These are phyloP conservation scores for Eupeodes luniger DNA, from an alignment of 2,888 invertebrate genomes.

Conservation along the genomic window DNA sequence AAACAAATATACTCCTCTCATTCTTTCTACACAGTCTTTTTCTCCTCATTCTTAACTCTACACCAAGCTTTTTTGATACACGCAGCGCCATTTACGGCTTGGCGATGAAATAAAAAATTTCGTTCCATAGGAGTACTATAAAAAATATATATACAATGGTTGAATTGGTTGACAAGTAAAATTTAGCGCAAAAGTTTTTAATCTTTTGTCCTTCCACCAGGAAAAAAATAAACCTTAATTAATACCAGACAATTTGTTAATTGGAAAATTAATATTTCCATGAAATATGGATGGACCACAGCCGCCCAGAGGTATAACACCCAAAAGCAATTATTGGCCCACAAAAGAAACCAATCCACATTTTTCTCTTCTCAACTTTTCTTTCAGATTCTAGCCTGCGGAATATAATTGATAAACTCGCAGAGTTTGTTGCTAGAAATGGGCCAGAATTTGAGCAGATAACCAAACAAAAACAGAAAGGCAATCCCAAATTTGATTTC, in stretches of 20 bases:
- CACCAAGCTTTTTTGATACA: too few species aligned
- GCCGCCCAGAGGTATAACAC: conserved; percentile 72
- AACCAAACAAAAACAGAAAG: conserved; percentile 99
- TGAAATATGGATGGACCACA: conserved; percentile 74
- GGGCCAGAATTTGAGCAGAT: conserved; percentile 99
- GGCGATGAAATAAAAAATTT: too few species aligned
- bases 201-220: background rate
- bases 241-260: conserved; percentile 18
- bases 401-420: conserved; percentile 99
- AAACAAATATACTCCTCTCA: too few species aligned
- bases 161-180: conserved; percentile 65
- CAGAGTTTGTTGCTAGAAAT: conserved; percentile 99
- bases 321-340: background rate
- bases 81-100: too few species aligned
- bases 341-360: conserved; percentile 5
- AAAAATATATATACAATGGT: too few species aligned
- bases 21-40: too few species aligned
- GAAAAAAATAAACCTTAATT: conserved; percentile 17
- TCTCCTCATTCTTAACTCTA: too few species aligned
- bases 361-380: background rate
- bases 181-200: conserved; percentile 66
- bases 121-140: too few species aligned
- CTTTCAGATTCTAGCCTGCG: conserved; percentile 93
- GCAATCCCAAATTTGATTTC: conserved; percentile 98
- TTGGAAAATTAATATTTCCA: conserved; percentile 11